Percentiles rank a stretch among this genome's conserved stretches.
Conservation (phyloP, 2,797 vertebrate genomes). For the Hydrophis major region DNA sequence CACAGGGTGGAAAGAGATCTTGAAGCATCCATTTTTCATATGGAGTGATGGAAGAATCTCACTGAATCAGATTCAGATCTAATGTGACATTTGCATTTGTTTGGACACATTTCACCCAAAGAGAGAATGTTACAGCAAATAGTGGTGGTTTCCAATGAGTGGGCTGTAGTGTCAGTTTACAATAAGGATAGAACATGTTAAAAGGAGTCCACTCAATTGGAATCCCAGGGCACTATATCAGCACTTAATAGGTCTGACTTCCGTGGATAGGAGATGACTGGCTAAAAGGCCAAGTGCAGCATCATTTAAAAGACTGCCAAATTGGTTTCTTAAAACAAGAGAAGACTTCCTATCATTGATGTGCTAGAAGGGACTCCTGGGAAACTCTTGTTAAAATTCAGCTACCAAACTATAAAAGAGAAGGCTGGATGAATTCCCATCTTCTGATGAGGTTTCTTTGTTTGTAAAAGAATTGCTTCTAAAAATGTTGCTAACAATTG, state of each 20-base stretch:
- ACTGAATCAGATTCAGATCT: background rate
- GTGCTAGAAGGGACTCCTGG: background rate
- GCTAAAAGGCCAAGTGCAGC: conserved; percentile 33
- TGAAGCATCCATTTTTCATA: background rate
- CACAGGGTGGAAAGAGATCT: background rate
- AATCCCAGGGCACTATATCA: conserved; percentile 37
- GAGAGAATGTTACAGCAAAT: background rate
- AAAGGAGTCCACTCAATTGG: conserved; percentile 36
- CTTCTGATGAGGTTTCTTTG: background rate
- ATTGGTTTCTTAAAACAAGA: conserved; percentile 19
- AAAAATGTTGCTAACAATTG: background rate
- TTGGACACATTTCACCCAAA: conserved; percentile 11
- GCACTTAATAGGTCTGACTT: conserved; percentile 33
- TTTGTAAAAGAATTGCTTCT: background rate
- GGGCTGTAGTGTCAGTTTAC: conserved; percentile 9
- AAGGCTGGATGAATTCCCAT: background rate
- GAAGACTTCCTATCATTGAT: conserved; percentile 10
- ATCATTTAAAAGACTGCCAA: conserved; percentile 29
- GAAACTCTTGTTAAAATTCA: conserved; percentile 19
- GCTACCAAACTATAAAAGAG: conserved; percentile 1
- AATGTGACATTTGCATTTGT: background rate
- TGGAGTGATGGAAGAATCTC: background rate
- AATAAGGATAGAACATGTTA: conserved; percentile 39
- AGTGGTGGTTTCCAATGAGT: conserved; percentile 23
- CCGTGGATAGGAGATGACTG: conserved; percentile 23